These are phyloP conservation scores for Dasypolia templi DNA, from an alignment of 2,888 invertebrate species.

Conservation along the genomic window DNA sequence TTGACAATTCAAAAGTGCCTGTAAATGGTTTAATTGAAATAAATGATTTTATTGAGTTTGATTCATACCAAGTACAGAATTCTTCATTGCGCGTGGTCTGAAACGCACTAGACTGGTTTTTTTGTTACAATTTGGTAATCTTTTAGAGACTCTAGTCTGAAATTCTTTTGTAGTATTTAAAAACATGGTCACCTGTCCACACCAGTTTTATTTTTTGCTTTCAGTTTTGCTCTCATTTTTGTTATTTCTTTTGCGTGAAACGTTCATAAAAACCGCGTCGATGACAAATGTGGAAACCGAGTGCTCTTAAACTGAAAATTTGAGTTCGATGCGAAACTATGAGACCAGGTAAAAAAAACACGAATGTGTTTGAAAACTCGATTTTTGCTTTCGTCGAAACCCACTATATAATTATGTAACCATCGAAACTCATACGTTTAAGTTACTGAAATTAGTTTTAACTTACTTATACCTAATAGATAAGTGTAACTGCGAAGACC, in stretches of 20 bases:
- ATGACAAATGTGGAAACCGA: slow-evolving; percentile 12
- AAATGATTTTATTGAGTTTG: no score
- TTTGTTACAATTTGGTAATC: no score
- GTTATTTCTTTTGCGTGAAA: not conserved
- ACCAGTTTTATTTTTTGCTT: not conserved
- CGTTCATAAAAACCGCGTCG: slow-evolving; percentile 1
- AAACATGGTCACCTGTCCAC: not conserved
- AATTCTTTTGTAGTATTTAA: no score
- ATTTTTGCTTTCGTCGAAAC: slow-evolving; percentile 6
- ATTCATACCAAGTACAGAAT: no score
- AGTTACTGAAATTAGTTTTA: not conserved
- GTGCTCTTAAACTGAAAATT: slow-evolving; percentile 30
- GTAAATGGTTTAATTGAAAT: no score
- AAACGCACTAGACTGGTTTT: no score
- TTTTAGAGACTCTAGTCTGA: no score
- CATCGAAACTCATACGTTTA: no score
- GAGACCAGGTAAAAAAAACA: slow-evolving; percentile 1
- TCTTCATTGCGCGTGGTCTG: no score
- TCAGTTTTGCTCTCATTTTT: not conserved
- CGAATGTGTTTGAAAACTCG: not conserved
- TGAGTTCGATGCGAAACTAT: slow-evolving; percentile 1
- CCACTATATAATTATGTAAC: no score
- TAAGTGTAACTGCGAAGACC: not conserved
- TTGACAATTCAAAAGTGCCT: no score
- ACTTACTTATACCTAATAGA: not conserved